Conservation (phyloP, 2,888 invertebrate genomes). For the Dichetophora obliterata region DNA sequence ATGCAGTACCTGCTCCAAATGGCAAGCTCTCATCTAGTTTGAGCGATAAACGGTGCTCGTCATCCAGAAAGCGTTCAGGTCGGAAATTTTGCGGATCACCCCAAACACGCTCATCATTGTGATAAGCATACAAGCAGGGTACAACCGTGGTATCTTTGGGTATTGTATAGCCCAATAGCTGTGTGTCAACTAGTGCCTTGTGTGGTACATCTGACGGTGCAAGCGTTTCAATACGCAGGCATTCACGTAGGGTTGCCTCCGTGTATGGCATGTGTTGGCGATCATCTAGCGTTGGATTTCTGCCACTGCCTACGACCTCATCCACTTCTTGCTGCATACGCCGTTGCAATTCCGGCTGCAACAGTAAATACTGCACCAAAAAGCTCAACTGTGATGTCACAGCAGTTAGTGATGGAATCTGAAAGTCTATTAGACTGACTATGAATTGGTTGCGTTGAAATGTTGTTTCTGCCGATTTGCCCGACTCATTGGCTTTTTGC, state of each 20-base stretch:
- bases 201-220: constrained; percentile 76
- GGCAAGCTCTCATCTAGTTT: constrained; percentile 75
- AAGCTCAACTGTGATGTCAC: constrained; percentile 71
- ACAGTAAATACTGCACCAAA: constrained; percentile 72
- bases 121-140: constrained; percentile 72
- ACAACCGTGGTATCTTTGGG: constrained; percentile 73
- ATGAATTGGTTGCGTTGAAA: constrained; percentile 72
- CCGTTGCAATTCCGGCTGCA: constrained; percentile 73
- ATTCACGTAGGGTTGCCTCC: constrained; percentile 77
- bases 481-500: constrained; percentile 68
- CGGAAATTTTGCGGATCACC: constrained; percentile 76
- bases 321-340: constrained; percentile 77
- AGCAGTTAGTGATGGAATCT: constrained; percentile 75
- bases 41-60: constrained; percentile 71
- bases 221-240: constrained; percentile 73
- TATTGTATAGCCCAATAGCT: constrained; percentile 73
- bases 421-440: constrained; percentile 73
- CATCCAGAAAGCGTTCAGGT: constrained; percentile 77
- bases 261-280: constrained; percentile 74
- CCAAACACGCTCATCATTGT: constrained; percentile 75
- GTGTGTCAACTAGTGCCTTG: constrained; percentile 70
- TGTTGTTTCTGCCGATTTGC: constrained; percentile 49
- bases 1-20: constrained; percentile 75
- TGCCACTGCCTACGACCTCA: constrained; percentile 73
- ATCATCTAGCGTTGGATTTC: constrained; percentile 75